Conservation (phyloP, 2,797 vertebrate genomes). For the Acanthopagrus latus region DNA sequence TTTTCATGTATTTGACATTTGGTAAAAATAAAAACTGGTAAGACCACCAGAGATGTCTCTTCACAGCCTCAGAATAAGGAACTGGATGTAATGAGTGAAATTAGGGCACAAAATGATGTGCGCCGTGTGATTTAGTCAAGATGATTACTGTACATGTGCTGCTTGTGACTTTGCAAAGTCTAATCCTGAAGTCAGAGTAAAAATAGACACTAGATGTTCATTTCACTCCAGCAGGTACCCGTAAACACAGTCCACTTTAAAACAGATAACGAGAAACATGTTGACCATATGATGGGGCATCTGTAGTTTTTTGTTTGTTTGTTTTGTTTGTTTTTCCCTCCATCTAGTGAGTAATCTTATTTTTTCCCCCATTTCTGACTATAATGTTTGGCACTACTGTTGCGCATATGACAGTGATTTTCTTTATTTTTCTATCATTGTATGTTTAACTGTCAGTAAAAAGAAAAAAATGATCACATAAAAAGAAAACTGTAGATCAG, state of each 20-base stretch:
- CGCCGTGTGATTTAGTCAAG: neutral
- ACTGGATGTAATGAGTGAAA: neutral
- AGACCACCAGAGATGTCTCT: neutral
- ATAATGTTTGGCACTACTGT: no score
- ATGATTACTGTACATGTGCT: slow-evolving; percentile 7
- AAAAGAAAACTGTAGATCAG: no score
- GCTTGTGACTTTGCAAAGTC: slow-evolving; percentile 22
- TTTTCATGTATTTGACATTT: neutral
- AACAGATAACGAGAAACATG: neutral
- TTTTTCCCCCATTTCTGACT: no score
- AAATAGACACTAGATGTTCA: slow-evolving; percentile 4
- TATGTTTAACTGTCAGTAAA: no score
- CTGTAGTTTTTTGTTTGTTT: no score
- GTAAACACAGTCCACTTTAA: neutral
- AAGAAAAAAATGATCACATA: no score
- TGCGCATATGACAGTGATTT: no score
- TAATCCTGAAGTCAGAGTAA: slow-evolving; percentile 23
- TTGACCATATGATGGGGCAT: no score
- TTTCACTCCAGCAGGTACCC: slow-evolving; percentile 7
- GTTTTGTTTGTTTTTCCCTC: no score
- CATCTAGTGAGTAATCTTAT: no score
- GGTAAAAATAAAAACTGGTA: neutral
- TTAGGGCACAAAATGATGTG: slow-evolving; percentile 4
- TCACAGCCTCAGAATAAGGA: neutral
- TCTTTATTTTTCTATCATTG: no score